Percentiles rank a stretch among this genome's conserved stretches.
phyloP scores from a whole-genome alignment of 1,140 invertebrate genomes.

The Aphaenogaster rudis region DNA sequence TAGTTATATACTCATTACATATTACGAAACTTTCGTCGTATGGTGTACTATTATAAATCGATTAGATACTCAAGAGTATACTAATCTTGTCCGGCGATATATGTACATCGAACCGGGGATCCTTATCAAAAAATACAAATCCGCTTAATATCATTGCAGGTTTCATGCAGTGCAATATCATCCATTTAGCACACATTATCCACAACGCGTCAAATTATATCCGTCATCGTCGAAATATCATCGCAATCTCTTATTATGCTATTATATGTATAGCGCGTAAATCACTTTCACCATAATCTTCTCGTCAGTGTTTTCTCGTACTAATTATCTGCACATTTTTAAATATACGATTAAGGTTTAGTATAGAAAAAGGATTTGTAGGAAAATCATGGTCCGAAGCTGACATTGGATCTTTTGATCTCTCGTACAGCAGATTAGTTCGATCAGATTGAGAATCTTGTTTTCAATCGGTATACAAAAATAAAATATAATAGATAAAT shows the following conservation, averaged over 20 bases:
- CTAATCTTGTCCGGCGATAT: slow-evolving; percentile 4
- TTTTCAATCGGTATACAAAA: slow-evolving; percentile 5
- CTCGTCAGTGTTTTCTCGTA: slow-evolving; percentile 7
- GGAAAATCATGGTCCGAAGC: slow-evolving; percentile 63
- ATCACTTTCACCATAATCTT: slow-evolving; percentile 54
- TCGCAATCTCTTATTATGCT: slow-evolving; percentile 41
- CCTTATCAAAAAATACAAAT: slow-evolving; percentile 48
- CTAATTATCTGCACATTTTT: slow-evolving; percentile 32
- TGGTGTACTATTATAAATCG: slow-evolving; percentile 21
- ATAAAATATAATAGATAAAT: background rate
- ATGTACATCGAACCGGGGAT: background rate
- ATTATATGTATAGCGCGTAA: slow-evolving; percentile 38
- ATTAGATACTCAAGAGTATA: slow-evolving; percentile 33
- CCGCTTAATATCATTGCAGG: slow-evolving; percentile 23
- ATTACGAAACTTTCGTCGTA: slow-evolving; percentile 38
- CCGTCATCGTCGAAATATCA: slow-evolving; percentile 13
- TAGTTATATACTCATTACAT: slow-evolving; percentile 39
- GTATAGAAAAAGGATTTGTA: slow-evolving; percentile 64
- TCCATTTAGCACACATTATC: background rate
- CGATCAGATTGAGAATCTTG: background rate
- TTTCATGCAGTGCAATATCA: slow-evolving; percentile 2
- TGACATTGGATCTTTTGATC: slow-evolving; percentile 31
- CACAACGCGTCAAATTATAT: slow-evolving; percentile 11
- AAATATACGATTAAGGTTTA: slow-evolving; percentile 43
- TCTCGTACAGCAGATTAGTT: slow-evolving; percentile 21